Evolutionary conservation across 37 sponge, comb jelly and placozoan species (phyloP).

Genomic region (Petrosia ficiformis): DNA sequence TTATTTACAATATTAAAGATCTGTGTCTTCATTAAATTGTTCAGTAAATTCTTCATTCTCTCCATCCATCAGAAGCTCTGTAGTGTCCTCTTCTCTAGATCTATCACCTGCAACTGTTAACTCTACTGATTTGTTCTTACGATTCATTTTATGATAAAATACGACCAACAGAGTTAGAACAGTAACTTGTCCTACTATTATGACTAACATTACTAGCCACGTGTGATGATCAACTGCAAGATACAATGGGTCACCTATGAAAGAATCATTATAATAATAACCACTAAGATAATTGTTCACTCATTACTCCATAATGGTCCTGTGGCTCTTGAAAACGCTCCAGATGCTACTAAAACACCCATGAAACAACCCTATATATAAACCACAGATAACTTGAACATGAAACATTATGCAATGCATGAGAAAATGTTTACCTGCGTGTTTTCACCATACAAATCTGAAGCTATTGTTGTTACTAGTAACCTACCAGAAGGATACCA

Average conservation of each 20-base stretch:
- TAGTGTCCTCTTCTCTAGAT: background rate
- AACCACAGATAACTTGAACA: no score
- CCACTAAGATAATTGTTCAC: background rate
- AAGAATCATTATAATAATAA: background rate
- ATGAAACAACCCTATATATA: slow-evolving; percentile 26
- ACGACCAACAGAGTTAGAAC: background rate
- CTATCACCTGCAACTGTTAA: background rate
- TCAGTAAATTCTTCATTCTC: background rate
- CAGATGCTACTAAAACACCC: slow-evolving; percentile 23
- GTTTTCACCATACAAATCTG: slow-evolving; percentile 27
- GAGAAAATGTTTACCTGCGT: slow-evolving; percentile 35
- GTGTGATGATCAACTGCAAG: background rate
- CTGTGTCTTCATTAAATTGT: background rate
- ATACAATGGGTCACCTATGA: background rate
- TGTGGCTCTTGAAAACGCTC: slow-evolving; percentile 19
- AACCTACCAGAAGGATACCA: no score
- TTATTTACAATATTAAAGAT: background rate
- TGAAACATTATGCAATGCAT: background rate
- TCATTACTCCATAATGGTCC: slow-evolving; percentile 39
- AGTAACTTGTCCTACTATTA: background rate
- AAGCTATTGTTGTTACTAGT: slow-evolving; percentile 26
- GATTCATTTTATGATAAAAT: background rate
- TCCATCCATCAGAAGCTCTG: background rate
- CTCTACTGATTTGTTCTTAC: background rate
- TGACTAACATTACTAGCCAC: background rate